Percentiles rank a stretch among this genome's conserved stretches.
phyloP scores from a whole-genome alignment of 2,797 vertebrate species.

The Cirrhinus mrigala region DNA sequence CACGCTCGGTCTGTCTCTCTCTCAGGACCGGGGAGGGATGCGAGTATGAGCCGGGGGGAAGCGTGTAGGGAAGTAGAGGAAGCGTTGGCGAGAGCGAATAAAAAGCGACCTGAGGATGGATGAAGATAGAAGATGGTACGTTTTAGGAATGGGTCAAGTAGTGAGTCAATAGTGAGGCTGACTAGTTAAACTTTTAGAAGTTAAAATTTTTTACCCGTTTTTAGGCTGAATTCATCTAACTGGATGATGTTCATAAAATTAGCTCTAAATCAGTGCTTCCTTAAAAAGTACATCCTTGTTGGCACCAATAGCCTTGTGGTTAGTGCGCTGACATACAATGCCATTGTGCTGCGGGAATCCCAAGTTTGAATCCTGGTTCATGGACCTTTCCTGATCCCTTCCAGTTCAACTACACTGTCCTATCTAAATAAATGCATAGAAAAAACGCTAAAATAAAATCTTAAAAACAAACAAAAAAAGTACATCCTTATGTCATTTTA shows the following conservation, averaged over 20 bases:
- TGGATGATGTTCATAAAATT: neutral
- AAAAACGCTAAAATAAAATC: no score
- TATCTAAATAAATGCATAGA: no score
- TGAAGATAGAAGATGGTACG: neutral
- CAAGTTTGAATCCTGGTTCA: no score
- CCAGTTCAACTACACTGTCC: no score
- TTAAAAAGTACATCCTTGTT: no score
- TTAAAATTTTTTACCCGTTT: neutral
- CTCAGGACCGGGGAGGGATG: conserved; percentile 21
- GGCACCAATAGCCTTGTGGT: no score
- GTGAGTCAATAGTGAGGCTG: neutral
- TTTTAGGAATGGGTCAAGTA: neutral
- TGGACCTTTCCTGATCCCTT: no score
- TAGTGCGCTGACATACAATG: no score
- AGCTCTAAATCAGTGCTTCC: neutral
- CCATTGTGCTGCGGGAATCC: no score
- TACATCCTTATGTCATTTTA: neutral
- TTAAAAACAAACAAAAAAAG: no score
- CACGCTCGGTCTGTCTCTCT: conserved; percentile 14
- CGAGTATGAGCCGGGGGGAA: conserved; percentile 2
- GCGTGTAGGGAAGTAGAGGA: neutral
- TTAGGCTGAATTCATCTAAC: neutral
- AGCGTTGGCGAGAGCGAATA: neutral
- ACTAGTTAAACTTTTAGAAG: neutral
- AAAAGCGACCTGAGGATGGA: neutral